phyloP scores from a whole-genome alignment of 2,797 vertebrate species.

The Sylvilagus floridanus region DNA sequence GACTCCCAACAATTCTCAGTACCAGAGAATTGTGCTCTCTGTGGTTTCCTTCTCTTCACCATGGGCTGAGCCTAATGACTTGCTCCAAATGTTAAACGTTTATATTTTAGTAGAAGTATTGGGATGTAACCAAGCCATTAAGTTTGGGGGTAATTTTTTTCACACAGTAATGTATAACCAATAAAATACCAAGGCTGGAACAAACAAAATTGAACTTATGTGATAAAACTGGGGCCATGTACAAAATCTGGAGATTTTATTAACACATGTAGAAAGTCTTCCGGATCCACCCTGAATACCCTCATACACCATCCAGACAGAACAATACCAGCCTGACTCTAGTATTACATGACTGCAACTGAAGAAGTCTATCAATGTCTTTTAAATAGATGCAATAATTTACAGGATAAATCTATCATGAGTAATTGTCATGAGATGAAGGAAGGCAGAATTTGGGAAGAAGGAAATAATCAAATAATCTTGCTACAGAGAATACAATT shows the following conservation, averaged over 20 bases:
- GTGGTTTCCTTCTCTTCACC: background rate
- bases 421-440: background rate
- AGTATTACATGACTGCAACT: background rate
- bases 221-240: background rate
- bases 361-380: background rate
- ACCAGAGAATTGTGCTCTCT: background rate
- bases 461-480: background rate
- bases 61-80: background rate
- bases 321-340: background rate
- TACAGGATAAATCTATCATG: background rate
- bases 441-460: background rate
- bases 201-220: background rate
- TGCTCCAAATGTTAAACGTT: background rate
- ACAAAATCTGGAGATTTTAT: background rate
- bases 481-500: background rate
- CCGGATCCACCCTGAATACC: background rate
- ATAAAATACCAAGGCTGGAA: background rate
- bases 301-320: background rate
- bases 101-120: background rate
- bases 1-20: background rate
- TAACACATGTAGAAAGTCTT: background rate
- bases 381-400: background rate
- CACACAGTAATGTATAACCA: background rate
- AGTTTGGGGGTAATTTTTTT: background rate
- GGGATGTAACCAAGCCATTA: background rate